Percentiles rank a stretch among this genome's conserved stretches.
Evolutionary conservation across 2,113 vertebrate species (phyloP).

Genomic region (Etheostoma cragini): DNA sequence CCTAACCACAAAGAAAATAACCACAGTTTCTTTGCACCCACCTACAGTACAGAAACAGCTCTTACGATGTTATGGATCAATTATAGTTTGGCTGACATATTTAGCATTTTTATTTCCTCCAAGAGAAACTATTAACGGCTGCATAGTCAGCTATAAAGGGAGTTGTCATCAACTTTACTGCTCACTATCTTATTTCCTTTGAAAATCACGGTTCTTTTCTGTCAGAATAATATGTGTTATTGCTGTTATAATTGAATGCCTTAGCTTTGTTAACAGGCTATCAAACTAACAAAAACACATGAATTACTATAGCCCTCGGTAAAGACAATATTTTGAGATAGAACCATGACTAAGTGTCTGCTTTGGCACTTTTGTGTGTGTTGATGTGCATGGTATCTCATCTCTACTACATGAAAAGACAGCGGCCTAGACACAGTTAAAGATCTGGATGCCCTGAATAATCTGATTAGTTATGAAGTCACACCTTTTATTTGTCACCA

Average conservation of each 20-base stretch:
- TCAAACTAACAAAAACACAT: conserved; percentile 27
- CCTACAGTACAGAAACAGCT: background rate
- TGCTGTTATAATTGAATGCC: conserved; percentile 3
- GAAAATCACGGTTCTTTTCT: conserved; percentile 7
- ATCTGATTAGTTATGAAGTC: background rate
- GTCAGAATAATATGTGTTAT: conserved; percentile 20
- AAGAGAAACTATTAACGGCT: conserved; percentile 11
- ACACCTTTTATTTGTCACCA: background rate
- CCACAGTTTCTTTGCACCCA: background rate
- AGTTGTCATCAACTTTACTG: conserved; percentile 41
- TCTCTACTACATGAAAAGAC: background rate
- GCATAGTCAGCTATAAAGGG: conserved; percentile 31
- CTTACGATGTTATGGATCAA: conserved; percentile 11
- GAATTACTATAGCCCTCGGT: conserved; percentile 31
- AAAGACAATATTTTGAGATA: conserved; percentile 19
- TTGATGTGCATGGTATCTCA: background rate
- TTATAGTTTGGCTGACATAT: conserved; percentile 6
- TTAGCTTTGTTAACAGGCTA: background rate
- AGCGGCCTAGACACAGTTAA: background rate
- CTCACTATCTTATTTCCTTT: conserved; percentile 21
- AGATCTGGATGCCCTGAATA: background rate
- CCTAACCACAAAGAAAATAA: background rate
- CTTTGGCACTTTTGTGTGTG: conserved; percentile 20
- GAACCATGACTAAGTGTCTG: conserved; percentile 4
- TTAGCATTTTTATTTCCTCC: conserved; percentile 36